Base-by-base conservation (phyloP, 1,140 invertebrate species). In the Maconellicoccus hirsutus region DNA sequence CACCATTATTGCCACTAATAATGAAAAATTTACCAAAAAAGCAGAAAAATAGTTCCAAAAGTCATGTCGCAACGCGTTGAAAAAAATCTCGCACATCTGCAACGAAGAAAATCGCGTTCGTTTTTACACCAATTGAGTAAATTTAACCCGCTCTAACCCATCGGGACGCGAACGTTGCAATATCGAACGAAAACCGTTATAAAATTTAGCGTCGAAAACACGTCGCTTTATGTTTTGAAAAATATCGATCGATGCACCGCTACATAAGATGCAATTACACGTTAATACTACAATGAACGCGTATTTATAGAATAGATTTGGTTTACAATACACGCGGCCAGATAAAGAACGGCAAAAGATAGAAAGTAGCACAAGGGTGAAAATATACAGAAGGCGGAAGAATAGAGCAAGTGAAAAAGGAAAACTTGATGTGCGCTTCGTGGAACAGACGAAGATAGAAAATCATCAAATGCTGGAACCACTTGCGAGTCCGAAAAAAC, bases 401-500 rank as follows among this genome's bases (percentile, higher is more conserved):
- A 52, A 52, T 52, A 19, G 42, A 52, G n/a, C 42, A 52, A 52
- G 42, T 52, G 42, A 52, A 52, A 52, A 52, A 52, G 42, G 42
- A 52, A 14, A 19, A 2, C 10, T 8, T 8, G 6, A 52, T 19
- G n/a, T 3, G 42, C 42, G 12, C 3, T 52, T 14, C 42, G 10
- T 19, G 42, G 2, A 19, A 2, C 2, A 6, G 42, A 52, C 42
- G 42, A 19, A 52, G 42, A 52, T 19, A 16, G 6, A 14, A 19
- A 52, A 52, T 52, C 42, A 19, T 52, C 42, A 52, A 52, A 52
- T 16, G 42, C n/a, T 52, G 3, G 42, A 52, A 52, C 42, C 42
- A 52, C 42, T 52, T 52, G 42, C 42, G 42, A 52, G 42, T 52
- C 42, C 42, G 42, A 52, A 52, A 52, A 66, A 66, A 66, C 61